Evolutionary conservation across 2,113 vertebrate genomes (phyloP).

Genomic region (Hippolais icterina): DNA sequence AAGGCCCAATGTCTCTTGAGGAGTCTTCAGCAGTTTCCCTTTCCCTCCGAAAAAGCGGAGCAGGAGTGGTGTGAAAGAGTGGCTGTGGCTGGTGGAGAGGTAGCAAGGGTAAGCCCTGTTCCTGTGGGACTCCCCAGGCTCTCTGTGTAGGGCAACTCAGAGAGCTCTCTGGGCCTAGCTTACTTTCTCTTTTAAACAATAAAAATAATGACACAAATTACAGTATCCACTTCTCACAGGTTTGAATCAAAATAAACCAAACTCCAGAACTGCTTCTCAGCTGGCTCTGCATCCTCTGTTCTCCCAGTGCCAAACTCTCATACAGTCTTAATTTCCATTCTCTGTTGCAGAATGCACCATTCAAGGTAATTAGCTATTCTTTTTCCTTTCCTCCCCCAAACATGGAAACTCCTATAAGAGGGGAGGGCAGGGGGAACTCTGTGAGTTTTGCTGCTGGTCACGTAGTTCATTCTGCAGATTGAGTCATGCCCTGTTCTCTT

Average conservation of each 20-base stretch:
- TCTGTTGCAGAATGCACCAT: conserved; percentile 12
- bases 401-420: neutral
- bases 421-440: neutral
- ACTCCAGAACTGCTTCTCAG: neutral
- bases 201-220: neutral
- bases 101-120: neutral
- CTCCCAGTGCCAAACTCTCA: neutral
- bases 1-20: neutral
- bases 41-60: neutral
- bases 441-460: conserved; percentile 5
- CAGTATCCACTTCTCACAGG: neutral
- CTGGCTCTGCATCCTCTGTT: neutral
- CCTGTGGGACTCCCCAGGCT: neutral
- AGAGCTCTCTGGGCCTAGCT: neutral
- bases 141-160: neutral
- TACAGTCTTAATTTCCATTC: neutral
- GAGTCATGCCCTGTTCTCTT: neutral
- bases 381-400: conserved; percentile 8
- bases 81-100: neutral
- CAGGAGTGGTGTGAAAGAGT: neutral
- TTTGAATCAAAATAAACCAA: neutral
- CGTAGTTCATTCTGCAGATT: neutral
- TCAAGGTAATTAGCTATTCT: conserved; percentile 38
- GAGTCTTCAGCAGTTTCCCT: neutral
- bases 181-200: neutral